Percentiles rank a stretch among this genome's conserved stretches.
These are phyloP conservation scores for Poecile montanus DNA, from an alignment of 2,797 vertebrate species.

Conservation along the genomic window DNA sequence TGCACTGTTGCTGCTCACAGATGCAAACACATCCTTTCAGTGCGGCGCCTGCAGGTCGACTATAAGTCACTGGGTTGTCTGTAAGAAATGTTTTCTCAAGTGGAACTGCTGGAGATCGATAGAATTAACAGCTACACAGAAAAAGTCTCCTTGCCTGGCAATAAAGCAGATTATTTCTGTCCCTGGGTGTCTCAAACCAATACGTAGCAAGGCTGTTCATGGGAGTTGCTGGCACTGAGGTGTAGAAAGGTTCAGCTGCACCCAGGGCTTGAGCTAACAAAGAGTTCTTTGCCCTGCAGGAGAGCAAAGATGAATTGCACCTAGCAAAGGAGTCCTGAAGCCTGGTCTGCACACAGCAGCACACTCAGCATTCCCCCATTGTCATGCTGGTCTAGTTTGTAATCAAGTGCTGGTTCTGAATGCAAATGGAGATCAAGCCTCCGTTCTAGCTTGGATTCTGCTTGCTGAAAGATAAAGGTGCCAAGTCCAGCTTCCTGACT, in stretches of 20 bases:
- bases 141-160: not conserved
- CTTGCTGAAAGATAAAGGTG: constrained; percentile 6
- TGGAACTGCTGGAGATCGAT: not conserved
- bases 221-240: not conserved
- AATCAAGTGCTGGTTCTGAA: not conserved
- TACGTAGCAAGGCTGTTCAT: not conserved
- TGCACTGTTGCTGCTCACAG: not conserved
- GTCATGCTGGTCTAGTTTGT: constrained; percentile 9
- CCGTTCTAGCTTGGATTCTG: not conserved
- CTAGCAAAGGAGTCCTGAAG: not conserved
- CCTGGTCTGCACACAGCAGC: not conserved
- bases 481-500: constrained; percentile 26
- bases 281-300: not conserved
- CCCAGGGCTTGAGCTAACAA: not conserved
- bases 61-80: not conserved
- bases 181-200: not conserved
- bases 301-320: not conserved
- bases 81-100: constrained; percentile 7
- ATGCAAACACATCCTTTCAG: not conserved
- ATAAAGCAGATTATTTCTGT: constrained; percentile 3
- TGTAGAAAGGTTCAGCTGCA: not conserved
- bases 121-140: not conserved
- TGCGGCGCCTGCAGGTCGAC: accelerated
- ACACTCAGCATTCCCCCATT: not conserved
- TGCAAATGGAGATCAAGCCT: not conserved